These are phyloP conservation scores for Anguilla japonica DNA, from an alignment of 2,113 vertebrate species.

Conservation along the genomic window DNA sequence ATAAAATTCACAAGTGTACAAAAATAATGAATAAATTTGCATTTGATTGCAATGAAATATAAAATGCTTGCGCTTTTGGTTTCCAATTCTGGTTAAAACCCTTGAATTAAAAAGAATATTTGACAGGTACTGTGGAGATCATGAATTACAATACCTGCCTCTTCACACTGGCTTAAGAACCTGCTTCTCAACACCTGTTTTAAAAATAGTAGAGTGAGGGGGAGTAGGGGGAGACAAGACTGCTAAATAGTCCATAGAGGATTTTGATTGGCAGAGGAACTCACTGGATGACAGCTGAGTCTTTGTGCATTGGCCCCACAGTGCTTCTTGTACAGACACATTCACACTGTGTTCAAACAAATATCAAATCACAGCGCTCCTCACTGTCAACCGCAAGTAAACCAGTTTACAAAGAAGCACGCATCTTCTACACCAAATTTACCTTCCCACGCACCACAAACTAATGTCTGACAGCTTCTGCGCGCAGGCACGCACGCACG, in stretches of 20 bases:
- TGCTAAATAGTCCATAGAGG: conserved; percentile 27
- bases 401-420: conserved; percentile 21
- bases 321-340: conserved; percentile 21
- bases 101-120: neutral
- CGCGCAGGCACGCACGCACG: neutral
- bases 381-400: conserved; percentile 28
- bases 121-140: neutral
- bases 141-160: neutral
- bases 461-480: conserved; percentile 14
- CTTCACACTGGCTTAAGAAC: neutral
- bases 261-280: conserved; percentile 24
- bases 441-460: conserved; percentile 3
- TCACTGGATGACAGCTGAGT: conserved; percentile 24
- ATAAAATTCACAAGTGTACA: too few relatives aligned
- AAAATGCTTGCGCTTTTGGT: neutral
- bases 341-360: conserved; percentile 32
- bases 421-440: neutral
- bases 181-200: conserved; percentile 26
- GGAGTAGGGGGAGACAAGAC: neutral
- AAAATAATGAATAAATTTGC: too few relatives aligned
- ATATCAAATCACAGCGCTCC: conserved; percentile 31
- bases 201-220: conserved; percentile 26
- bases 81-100: neutral
- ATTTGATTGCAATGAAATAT: too few relatives aligned
- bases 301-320: conserved; percentile 20